These are phyloP conservation scores for Hemithea aestivaria DNA, from an alignment of 2,888 invertebrate species.

Conservation along the genomic window DNA sequence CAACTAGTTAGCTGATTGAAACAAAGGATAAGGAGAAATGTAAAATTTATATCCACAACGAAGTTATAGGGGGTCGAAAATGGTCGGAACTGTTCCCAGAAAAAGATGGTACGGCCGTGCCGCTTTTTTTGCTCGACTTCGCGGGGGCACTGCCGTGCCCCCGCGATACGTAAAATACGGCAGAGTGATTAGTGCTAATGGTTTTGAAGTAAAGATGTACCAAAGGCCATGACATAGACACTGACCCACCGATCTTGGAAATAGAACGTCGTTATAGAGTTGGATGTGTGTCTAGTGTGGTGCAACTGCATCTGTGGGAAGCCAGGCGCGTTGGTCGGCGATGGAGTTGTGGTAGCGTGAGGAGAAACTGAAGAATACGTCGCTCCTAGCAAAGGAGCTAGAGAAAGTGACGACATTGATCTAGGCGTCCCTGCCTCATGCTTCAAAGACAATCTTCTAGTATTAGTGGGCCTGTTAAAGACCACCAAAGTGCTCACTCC, in stretches of 20 bases:
- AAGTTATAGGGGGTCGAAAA: too few species aligned
- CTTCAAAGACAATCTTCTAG: constrained; percentile 82
- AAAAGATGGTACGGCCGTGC: too few species aligned
- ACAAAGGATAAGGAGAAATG: too few species aligned
- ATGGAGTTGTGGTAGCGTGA: constrained; percentile 72
- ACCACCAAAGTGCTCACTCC: constrained; percentile 91
- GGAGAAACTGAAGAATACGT: constrained; percentile 67
- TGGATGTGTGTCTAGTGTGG: constrained; percentile 67
- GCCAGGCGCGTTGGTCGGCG: constrained; percentile 69
- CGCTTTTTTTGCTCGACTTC: too few species aligned
- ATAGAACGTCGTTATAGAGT: constrained; percentile 88
- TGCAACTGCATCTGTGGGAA: constrained; percentile 71
- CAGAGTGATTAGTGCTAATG: too few species aligned
- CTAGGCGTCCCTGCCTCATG: constrained; percentile 87
- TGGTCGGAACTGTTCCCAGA: too few species aligned
- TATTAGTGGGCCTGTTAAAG: constrained; percentile 87
- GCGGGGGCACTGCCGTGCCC: too few species aligned
- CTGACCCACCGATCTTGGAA: constrained; percentile 86
- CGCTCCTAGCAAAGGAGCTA: constrained; percentile 56
- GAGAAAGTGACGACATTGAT: constrained; percentile 69
- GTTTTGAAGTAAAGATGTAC: too few species aligned
- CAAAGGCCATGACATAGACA: too few species aligned
- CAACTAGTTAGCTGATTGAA: too few species aligned
- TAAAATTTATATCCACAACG: too few species aligned
- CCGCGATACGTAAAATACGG: too few species aligned